These are phyloP conservation scores for Neuroterus valhalla DNA, from an alignment of 1,140 invertebrate species.

Conservation along the genomic window DNA sequence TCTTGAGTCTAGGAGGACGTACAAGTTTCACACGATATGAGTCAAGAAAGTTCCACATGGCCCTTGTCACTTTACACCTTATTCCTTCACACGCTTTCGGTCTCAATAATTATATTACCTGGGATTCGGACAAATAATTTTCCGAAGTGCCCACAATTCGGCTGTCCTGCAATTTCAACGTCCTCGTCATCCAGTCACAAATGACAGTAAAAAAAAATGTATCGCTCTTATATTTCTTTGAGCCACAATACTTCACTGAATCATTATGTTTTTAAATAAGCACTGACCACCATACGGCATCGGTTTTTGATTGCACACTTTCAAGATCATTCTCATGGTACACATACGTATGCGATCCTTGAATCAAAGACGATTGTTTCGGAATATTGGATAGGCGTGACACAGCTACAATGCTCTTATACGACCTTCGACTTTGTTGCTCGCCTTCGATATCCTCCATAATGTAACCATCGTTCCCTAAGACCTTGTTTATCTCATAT, in stretches of 20 bases:
- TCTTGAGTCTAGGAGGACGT: too few relatives aligned
- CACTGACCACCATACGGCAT: too few relatives aligned
- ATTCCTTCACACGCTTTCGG: too few relatives aligned
- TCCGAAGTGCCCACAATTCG: slow-evolving; percentile 1
- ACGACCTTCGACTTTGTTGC: slow-evolving; percentile 49
- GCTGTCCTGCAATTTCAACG: slow-evolving; percentile 1
- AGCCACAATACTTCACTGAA: background rate
- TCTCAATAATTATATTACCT: too few relatives aligned
- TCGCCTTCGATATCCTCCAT: slow-evolving; percentile 50
- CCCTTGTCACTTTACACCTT: too few relatives aligned
- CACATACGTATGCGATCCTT: too few relatives aligned
- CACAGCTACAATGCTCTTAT: slow-evolving; percentile 40
- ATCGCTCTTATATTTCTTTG: background rate
- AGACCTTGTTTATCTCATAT: slow-evolving; percentile 44
- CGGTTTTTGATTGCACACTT: too few relatives aligned
- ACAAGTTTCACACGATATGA: too few relatives aligned
- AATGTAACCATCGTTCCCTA: slow-evolving; percentile 51
- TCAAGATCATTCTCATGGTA: background rate
- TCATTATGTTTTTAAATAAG: background rate
- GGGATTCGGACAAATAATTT: too few relatives aligned
- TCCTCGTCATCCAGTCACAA: slow-evolving; percentile 21
- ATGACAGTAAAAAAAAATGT: background rate
- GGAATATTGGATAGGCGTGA: slow-evolving; percentile 28
- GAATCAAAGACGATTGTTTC: too few relatives aligned
- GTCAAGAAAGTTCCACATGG: too few relatives aligned